Base-by-base conservation (phyloP, 2,888 invertebrate species). In the Disparrhopalites patrizii region DNA sequence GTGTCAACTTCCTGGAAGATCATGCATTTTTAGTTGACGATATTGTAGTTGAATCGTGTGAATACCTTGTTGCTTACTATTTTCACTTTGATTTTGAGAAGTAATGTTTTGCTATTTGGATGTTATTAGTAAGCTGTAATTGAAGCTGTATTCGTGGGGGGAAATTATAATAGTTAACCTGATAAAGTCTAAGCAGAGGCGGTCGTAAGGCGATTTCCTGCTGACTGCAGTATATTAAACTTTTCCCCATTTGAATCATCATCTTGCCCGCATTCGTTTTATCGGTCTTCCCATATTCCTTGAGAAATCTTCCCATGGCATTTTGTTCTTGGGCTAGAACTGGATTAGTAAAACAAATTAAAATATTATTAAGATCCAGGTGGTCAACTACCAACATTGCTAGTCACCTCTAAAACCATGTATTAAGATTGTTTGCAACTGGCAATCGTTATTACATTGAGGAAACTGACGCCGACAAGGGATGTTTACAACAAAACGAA, bases 291-390 rank as follows among this genome's bases (percentile, higher is more conserved):
- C 96, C 93, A 71, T 92, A 87, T 79, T 94, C 93, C 78, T 95
- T 94, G 68, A 99, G 82, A 80, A 98, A 97, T 75, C 94, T 85
- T 1, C 98, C 95, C 81, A 97, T 86, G 3, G 90, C 85, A 80
- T 94, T 95, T 81, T 97, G 97, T 79, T 97, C 97, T 80, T 96
- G 94, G 7, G 97, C 93, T 75, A 98, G 83, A 77, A 89, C 86
- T 86, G 27, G 2, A 47, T 27, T 10, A 30, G n/a, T 50, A 15
- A 50, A 8, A 50, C 15, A 18, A n/a, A n/a, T n/a, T n/a, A n/a
- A n/a, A n/a, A n/a, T n/a, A n/a, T n/a, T n/a, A n/a, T n/a, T n/a
- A n/a, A n/a, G n/a, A n/a, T n/a, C n/a, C n/a, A n/a, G n/a, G n/a
- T n/a, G n/a, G n/a, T n/a, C n/a, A n/a, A n/a, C n/a, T n/a, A n/a